A percentile compares a stretch with the other conserved stretches of the same genome.
Conservation (phyloP, 2,797 vertebrate genomes). For the Chiroxiphia lanceolata region DNA sequence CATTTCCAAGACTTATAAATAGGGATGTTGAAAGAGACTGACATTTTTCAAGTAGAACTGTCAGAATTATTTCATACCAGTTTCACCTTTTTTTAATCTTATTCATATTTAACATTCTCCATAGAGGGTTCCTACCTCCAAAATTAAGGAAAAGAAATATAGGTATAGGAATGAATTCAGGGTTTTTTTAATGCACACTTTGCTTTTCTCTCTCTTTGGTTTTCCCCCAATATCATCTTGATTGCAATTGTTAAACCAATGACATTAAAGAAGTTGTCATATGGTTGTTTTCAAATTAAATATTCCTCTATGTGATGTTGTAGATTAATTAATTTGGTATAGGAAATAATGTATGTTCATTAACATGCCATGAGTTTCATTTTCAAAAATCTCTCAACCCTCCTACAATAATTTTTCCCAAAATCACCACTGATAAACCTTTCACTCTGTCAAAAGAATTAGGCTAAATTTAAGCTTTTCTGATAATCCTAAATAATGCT, state of each 20-base stretch:
- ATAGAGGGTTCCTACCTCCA: not conserved
- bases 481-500: not conserved
- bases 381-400: not conserved
- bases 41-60: not conserved
- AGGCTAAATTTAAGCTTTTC: not conserved
- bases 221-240: not conserved
- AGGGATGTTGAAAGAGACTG: not conserved
- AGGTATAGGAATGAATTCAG: not conserved
- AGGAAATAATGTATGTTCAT: not conserved
- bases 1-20: not conserved
- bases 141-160: not conserved
- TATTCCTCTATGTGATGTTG: not conserved
- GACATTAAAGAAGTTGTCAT: not conserved
- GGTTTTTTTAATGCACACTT: not conserved
- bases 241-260: not conserved
- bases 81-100: not conserved
- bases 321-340: not conserved
- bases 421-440: not conserved
- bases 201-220: not conserved
- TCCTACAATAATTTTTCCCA: not conserved
- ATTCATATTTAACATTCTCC: not conserved
- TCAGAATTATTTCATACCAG: not conserved
- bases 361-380: not conserved
- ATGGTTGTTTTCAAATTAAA: not conserved
- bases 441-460: not conserved